Percentiles rank a stretch among this genome's conserved stretches.
Conservation (phyloP, 2,888 invertebrate genomes). For the Acleris cristana region DNA sequence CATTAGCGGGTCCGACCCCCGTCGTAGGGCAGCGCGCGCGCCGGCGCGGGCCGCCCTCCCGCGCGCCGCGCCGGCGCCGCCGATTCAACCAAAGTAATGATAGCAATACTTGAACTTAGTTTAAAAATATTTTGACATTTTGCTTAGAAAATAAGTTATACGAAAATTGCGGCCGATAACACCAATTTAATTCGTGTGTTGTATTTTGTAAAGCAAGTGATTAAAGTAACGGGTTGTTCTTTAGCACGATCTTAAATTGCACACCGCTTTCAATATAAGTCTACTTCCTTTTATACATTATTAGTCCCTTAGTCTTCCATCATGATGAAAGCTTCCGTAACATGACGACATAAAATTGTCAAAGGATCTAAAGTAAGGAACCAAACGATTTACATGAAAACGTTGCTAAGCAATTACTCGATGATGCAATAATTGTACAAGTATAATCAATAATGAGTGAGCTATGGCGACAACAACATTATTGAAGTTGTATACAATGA, state of each 20-base stretch:
- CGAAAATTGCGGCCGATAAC: slow-evolving; percentile 64
- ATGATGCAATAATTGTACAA: slow-evolving; percentile 34
- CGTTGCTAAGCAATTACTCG: slow-evolving; percentile 35
- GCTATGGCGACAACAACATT: slow-evolving; percentile 31
- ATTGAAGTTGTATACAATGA: slow-evolving; percentile 34
- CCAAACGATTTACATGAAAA: slow-evolving; percentile 41
- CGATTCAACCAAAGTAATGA: slow-evolving; percentile 33
- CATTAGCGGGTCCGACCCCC: slow-evolving; percentile 70
- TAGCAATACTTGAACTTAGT: slow-evolving; percentile 12
- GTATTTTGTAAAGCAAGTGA: slow-evolving; percentile 60
- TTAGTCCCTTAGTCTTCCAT: slow-evolving; percentile 79
- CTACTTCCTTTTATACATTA: slow-evolving; percentile 53
- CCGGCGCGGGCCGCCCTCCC: background rate
- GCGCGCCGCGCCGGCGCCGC: slow-evolving; percentile 31
- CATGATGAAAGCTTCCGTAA: slow-evolving; percentile 72
- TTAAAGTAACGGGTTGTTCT: slow-evolving; percentile 63
- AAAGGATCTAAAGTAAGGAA: slow-evolving; percentile 71
- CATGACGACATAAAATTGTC: slow-evolving; percentile 60
- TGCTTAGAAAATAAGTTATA: slow-evolving; percentile 35
- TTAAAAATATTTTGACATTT: slow-evolving; percentile 15
- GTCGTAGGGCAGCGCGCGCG: slow-evolving; percentile 52
- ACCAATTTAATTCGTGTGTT: slow-evolving; percentile 75
- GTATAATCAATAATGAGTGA: slow-evolving; percentile 28
- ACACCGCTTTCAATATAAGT: slow-evolving; percentile 57
- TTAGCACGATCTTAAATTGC: slow-evolving; percentile 67